Conservation (phyloP, 30 jellyfish, hydroid and myxozoan species). For the Aurelia sp. region DNA sequence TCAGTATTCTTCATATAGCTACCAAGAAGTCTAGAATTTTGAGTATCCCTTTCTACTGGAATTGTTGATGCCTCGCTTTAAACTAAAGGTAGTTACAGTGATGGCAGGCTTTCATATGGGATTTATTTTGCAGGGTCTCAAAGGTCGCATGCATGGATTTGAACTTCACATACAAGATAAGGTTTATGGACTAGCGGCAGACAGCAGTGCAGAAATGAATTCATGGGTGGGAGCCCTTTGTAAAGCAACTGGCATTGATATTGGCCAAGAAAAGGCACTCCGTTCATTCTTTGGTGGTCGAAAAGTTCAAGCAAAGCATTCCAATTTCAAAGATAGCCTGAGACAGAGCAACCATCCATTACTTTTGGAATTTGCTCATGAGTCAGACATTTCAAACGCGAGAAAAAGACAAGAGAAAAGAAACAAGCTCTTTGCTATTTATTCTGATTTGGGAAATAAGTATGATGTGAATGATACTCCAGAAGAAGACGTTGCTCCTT, state of each 20-base stretch:
- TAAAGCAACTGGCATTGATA: slow-evolving; percentile 97
- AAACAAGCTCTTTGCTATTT: slow-evolving; percentile 66
- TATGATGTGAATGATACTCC: slow-evolving; percentile 69
- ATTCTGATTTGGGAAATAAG: slow-evolving; percentile 80
- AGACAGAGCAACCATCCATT: slow-evolving; percentile 96
- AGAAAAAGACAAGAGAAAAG: slow-evolving; percentile 82
- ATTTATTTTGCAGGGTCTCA: slow-evolving; percentile 69
- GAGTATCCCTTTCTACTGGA: background rate
- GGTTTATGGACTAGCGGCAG: slow-evolving; percentile 98
- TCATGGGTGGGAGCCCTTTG: slow-evolving; percentile 95
- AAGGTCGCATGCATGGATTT: slow-evolving; percentile 98
- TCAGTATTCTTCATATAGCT: too few species aligned
- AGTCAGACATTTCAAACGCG: slow-evolving; percentile 83
- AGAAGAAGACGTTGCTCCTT: slow-evolving; percentile 76
- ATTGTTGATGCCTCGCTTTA: background rate
- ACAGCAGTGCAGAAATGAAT: slow-evolving; percentile 96
- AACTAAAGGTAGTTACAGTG: too few species aligned
- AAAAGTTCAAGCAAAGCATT: slow-evolving; percentile 88
- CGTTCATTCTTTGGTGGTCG: slow-evolving; percentile 78
- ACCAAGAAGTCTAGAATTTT: too few species aligned
- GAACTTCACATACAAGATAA: slow-evolving; percentile 97
- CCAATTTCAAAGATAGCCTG: slow-evolving; percentile 92
- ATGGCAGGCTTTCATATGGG: background rate
- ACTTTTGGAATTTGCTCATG: slow-evolving; percentile 93
- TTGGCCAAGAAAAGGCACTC: slow-evolving; percentile 90